Evolutionary conservation across 2,888 invertebrate genomes (phyloP), one percentile per base, ranked within the genome.

Genomic region (Amphipoea oculea): DNA sequence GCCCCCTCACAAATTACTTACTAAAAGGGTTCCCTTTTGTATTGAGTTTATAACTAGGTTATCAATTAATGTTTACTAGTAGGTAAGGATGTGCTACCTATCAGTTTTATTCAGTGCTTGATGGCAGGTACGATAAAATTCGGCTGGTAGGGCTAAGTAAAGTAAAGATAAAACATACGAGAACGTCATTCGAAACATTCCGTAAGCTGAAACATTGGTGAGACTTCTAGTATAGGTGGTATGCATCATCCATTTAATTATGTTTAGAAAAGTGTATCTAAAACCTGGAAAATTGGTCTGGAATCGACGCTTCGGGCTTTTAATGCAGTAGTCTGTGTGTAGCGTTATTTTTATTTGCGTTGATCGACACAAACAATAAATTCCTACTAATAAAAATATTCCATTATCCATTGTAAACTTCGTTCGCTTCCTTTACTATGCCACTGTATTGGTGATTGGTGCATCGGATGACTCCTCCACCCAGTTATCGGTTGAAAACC

Each of bases 401-500:
- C 14, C 11, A 76, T 65, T 54, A 54, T 45, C 9, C 23, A 51
- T 36, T 72, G 20, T 78, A 11, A 60, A 78, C 51, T 42, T 63
- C 23, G 45, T 71, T 48, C 23, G 40, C n/a, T 72, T 68, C 62
- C n/a, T 72, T 48, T 68, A 62, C 40, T 68, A 60, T 29, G 23
- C 42, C 42, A 54, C 4, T 73, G 48, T 48, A 78, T 63, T 74
- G 65, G 57, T 65, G 75, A 51, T 62, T 54, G 63, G 57, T 82
- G 80, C 82, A 84, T 86, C 86, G 73, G 71, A 81, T 71, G 80
- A 69, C 42, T 76, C 36, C 75, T 66, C 51, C 69, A 65, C 42
- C 57, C 62, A 71, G 66, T 80, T 81, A 88, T 86, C 88, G 68
- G 76, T 51, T 69, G 57, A n/a, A 73, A 80, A 76, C 80, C 88